Base-by-base conservation (phyloP, 2,113 vertebrate species). In the Panthera leo region DNA sequence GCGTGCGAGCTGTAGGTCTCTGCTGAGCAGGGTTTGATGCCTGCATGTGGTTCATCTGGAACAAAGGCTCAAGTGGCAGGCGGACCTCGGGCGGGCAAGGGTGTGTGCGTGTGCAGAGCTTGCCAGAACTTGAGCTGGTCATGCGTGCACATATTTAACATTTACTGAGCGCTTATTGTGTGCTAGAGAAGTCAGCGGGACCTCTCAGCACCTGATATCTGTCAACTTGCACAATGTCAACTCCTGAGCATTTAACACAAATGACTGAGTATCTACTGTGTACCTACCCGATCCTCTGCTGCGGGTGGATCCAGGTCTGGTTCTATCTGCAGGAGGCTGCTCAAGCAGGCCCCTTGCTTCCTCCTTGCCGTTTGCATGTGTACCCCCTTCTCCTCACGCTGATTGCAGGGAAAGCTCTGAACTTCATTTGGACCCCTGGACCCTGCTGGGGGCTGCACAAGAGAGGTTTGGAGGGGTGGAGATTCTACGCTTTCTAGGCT, bases 1-100 rank as follows among this genome's bases (percentile, higher is more conserved):
- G 65, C 10, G 7, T 94, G 96, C 39, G 68, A 93, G 94, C 90
- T 83, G 39, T 23, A 34, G 86, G 83, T 94, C 51, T 91, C 42
- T 53, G 82, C 53, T 34, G 88, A 96, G 90, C 4, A 9, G n/a
- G 31, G 83, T 61, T 91, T 65, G 83, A 92, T 58, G 71, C 42
- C 48, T 67, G 36, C 53, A 23, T 78, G 39, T 65, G 29, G 79
- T 48, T 95, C 73, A 63, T 89, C 27, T 67, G 86, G 82, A 97
- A 85, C 58, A 85, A 95, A 95, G 86, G 76, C 71, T 90, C 23
- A 16, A 70, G 70, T 7, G 65, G 23, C 23, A 5, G 67, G 58
- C 76, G 0, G 55, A 67, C 48, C 42, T 36, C n/a, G 8, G 63
- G 73, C 31, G 0, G 76, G 61, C 48, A 10, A 83, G 92, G 42